Conservation (phyloP, 2,797 vertebrate species). For the Hyperoplus immaculatus region DNA sequence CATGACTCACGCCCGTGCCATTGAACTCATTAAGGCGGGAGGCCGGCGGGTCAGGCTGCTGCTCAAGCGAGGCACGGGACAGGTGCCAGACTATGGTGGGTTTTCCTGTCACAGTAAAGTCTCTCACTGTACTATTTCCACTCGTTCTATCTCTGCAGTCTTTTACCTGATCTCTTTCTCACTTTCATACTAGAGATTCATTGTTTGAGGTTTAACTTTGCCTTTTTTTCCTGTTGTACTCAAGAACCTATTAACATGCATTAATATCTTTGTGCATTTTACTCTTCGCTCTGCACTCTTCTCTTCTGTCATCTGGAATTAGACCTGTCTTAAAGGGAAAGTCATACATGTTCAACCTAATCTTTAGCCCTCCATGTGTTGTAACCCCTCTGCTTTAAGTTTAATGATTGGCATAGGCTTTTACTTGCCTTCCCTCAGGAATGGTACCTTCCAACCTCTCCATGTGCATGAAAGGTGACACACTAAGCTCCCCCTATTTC, state of each 20-base stretch:
- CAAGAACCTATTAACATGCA: slow-evolving; percentile 63
- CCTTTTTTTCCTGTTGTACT: slow-evolving; percentile 45
- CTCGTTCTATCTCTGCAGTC: slow-evolving; percentile 1
- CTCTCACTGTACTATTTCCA: slow-evolving; percentile 3
- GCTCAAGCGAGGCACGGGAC: slow-evolving; percentile 97
- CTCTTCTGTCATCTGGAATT: slow-evolving; percentile 42
- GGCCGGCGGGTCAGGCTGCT: slow-evolving; percentile 95
- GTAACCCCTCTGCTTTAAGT: slow-evolving; percentile 92
- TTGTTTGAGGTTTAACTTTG: slow-evolving; percentile 24
- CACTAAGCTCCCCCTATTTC: slow-evolving; percentile 99
- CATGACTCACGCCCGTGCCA: slow-evolving; percentile 98
- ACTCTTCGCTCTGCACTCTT: slow-evolving; percentile 24
- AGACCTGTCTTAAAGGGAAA: slow-evolving; percentile 31
- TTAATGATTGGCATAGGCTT: slow-evolving; percentile 99
- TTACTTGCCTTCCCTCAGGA: slow-evolving; percentile 99
- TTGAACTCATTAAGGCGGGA: slow-evolving; percentile 99
- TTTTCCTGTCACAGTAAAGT: slow-evolving; percentile 60
- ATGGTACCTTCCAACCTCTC: slow-evolving; percentile 99
- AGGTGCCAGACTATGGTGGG: slow-evolving; percentile 99
- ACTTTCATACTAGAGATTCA: slow-evolving; percentile 26
- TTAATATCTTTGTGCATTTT: slow-evolving; percentile 55
- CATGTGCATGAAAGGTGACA: slow-evolving; percentile 99
- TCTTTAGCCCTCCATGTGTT: slow-evolving; percentile 78
- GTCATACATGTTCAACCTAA: slow-evolving; percentile 47
- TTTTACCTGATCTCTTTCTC: slow-evolving; percentile 10